A percentile compares a stretch with the other conserved stretches of the same genome.
phyloP scores from a whole-genome alignment of 37 sponge, comb jelly and placozoan species.

The Lycopodina hypogea region DNA sequence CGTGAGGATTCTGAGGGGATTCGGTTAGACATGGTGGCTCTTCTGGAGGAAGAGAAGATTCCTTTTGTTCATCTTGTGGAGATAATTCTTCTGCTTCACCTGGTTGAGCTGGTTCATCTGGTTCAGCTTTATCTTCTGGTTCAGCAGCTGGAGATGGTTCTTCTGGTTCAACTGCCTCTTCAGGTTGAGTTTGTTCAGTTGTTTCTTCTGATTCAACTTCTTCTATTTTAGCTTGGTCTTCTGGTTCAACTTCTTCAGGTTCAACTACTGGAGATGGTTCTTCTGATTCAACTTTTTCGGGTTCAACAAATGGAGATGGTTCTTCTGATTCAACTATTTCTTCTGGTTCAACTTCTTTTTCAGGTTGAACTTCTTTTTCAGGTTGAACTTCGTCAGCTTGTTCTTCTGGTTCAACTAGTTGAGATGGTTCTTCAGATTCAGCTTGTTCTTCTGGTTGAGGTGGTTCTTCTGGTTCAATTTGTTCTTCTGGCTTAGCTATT shows the following conservation, averaged over 20 bases:
- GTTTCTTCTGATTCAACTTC: no score
- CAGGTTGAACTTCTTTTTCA: no score
- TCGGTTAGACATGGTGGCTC: no score
- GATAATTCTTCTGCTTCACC: background rate
- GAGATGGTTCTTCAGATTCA: background rate
- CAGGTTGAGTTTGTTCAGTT: no score
- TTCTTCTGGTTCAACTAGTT: background rate
- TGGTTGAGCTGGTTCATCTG: slow-evolving; percentile 4
- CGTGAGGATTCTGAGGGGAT: no score
- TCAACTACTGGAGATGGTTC: no score
- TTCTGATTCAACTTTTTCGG: slow-evolving; percentile 7
- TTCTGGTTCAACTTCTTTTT: background rate
- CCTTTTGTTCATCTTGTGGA: background rate
- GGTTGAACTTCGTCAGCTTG: background rate
- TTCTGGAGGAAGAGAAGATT: no score
- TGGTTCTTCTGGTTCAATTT: slow-evolving; percentile 13
- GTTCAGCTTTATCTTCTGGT: background rate
- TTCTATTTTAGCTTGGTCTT: no score
- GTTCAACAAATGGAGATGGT: background rate
- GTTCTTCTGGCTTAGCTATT: slow-evolving; percentile 4
- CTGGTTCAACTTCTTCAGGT: background rate
- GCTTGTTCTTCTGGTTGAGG: background rate
- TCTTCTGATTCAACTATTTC: background rate
- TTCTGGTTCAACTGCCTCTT: no score
- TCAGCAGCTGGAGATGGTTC: background rate